Evolutionary conservation across 2,888 invertebrate species (phyloP).

Genomic region (Brachyptera risi): DNA sequence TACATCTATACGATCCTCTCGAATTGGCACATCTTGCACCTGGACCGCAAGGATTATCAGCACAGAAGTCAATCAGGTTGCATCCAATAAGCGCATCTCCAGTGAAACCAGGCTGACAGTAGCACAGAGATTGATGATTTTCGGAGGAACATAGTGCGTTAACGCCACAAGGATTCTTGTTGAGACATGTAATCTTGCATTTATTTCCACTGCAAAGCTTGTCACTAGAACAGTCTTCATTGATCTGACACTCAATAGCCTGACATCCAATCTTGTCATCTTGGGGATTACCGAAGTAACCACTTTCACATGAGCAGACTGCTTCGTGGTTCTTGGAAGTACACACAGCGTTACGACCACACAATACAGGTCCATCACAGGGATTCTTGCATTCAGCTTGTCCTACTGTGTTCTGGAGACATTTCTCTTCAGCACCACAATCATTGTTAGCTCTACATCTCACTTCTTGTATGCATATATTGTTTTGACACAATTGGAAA

Average conservation of each 20-base stretch:
- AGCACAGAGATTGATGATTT: constrained; percentile 70
- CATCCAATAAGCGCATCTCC: constrained; percentile 73
- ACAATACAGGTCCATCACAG: constrained; percentile 64
- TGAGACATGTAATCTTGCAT: constrained; percentile 82
- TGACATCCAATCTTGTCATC: constrained; percentile 77
- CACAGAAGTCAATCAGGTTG: constrained; percentile 71
- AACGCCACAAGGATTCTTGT: constrained; percentile 77
- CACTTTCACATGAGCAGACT: constrained; percentile 71
- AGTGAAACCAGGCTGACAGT: constrained; percentile 84
- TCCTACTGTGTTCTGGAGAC: constrained; percentile 63
- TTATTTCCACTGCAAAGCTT: constrained; percentile 77
- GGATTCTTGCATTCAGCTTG: constrained; percentile 70
- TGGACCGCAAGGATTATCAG: constrained; percentile 71
- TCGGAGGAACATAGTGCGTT: constrained; percentile 84
- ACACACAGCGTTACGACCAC: constrained; percentile 82
- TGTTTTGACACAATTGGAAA: constrained; percentile 77
- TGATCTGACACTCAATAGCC: constrained; percentile 68
- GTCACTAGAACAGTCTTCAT: constrained; percentile 73
- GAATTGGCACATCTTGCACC: constrained; percentile 77
- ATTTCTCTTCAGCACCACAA: constrained; percentile 69
- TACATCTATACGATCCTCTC: constrained; percentile 74
- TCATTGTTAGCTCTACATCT: constrained; percentile 69
- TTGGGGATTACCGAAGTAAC: constrained; percentile 67
- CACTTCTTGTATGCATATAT: constrained; percentile 78
- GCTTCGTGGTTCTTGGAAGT: constrained; percentile 66